phyloP scores from a whole-genome alignment of 2,888 invertebrate species.

The Spialia ferax region DNA sequence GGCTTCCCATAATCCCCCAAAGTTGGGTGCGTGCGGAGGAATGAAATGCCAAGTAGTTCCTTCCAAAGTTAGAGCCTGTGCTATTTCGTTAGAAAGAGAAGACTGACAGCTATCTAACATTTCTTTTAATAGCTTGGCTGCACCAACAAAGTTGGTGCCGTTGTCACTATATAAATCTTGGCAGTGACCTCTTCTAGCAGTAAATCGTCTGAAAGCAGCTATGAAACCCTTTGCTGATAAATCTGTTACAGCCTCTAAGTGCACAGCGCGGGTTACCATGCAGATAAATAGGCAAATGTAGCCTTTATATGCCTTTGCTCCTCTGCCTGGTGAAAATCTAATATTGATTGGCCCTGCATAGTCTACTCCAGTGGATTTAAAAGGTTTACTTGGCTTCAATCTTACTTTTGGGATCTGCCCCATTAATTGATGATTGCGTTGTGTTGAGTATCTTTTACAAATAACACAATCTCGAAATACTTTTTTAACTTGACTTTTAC shows the following conservation, averaged over 20 bases:
- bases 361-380: conserved; percentile 47
- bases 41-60: not conserved
- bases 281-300: conserved; percentile 4
- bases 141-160: conserved; percentile 1
- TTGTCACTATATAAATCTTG: not conserved
- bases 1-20: conserved; percentile 4
- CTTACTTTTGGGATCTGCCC: conserved; percentile 44
- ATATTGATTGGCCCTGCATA: conserved; percentile 46
- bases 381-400: conserved; percentile 45
- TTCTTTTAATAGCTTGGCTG: not conserved
- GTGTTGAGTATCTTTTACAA: not conserved
- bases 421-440: not conserved
- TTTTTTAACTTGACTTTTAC: conserved; percentile 32
- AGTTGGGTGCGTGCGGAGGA: not conserved
- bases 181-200: not conserved
- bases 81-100: not conserved
- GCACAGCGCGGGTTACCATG: conserved; percentile 3
- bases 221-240: not conserved
- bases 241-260: not conserved
- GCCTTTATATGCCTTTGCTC: not conserved
- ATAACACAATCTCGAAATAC: conserved; percentile 35
- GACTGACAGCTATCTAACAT: not conserved
- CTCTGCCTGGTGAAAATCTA: conserved; percentile 44
- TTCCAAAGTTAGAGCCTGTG: not conserved
- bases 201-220: not conserved